A percentile compares a stretch with the other conserved stretches of the same genome.
Conservation (phyloP, 1,140 invertebrate genomes). For the Diorhabda sublineata region DNA sequence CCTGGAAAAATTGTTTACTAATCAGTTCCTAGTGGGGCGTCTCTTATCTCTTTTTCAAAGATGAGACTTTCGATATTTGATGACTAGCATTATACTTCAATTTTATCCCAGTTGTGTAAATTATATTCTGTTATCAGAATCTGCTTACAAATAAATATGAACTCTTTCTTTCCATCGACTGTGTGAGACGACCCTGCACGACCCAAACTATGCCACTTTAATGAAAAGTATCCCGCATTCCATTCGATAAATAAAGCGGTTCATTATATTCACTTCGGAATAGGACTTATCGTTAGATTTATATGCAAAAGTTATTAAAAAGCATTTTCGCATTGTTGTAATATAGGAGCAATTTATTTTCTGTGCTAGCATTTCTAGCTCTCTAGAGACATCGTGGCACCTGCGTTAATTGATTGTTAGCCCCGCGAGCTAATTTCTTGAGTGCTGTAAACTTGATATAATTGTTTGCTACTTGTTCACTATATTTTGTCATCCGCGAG, state of each 20-base stretch:
- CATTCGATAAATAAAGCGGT: conserved; percentile 1
- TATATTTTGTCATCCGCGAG: too few relatives aligned
- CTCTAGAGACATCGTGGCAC: conserved; percentile 1
- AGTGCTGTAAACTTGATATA: not conserved
- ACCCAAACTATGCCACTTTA: not conserved
- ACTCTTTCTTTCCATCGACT: too few relatives aligned
- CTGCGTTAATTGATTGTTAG: not conserved
- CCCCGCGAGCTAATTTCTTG: not conserved
- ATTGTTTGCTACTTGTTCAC: not conserved
- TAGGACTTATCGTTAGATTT: not conserved
- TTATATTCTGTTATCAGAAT: too few relatives aligned
- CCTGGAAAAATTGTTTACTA: too few relatives aligned
- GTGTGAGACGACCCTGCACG: not conserved
- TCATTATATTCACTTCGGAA: not conserved
- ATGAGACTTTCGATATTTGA: too few relatives aligned
- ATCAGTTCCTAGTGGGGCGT: too few relatives aligned
- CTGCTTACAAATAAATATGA: too few relatives aligned
- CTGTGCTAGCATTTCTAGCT: not conserved
- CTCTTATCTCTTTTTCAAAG: too few relatives aligned
- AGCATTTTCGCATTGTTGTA: conserved; percentile 2
- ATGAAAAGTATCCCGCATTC: not conserved
- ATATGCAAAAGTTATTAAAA: conserved; percentile 1
- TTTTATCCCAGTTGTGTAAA: too few relatives aligned
- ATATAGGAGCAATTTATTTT: not conserved
- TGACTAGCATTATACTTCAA: too few relatives aligned